A percentile compares a stretch with the other conserved stretches of the same genome.
These are phyloP conservation scores for Osmerus eperlanus DNA, from an alignment of 2,113 vertebrate species.

Conservation along the genomic window DNA sequence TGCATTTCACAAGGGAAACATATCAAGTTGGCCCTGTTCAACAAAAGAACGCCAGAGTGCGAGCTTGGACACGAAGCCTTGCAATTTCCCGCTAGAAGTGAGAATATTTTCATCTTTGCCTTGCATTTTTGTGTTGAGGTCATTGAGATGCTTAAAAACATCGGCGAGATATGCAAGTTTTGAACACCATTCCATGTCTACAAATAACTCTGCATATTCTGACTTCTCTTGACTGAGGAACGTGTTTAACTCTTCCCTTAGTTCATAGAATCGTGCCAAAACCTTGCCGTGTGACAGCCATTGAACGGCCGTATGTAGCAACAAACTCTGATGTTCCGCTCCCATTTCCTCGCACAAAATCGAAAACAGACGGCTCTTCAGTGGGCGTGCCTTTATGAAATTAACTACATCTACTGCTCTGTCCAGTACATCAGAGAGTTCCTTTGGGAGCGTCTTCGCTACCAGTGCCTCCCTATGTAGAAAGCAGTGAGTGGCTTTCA, in stretches of 20 bases:
- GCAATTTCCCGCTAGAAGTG: constrained; percentile 14
- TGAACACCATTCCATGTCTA: neutral
- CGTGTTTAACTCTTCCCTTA: constrained; percentile 4
- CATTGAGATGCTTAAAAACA: constrained; percentile 11
- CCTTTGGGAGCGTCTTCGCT: neutral
- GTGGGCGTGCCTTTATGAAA: neutral
- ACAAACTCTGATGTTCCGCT: constrained; percentile 2
- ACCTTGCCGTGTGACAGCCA: neutral
- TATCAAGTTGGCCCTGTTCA: constrained; percentile 12
- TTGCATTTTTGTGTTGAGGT: constrained; percentile 23
- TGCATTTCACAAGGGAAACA: constrained; percentile 14
- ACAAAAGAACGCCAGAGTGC: constrained; percentile 17
- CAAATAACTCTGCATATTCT: neutral
- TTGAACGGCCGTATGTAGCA: neutral
- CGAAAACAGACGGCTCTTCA: neutral
- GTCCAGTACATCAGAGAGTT: neutral
- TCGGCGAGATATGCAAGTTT: constrained; percentile 6
- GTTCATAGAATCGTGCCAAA: neutral
- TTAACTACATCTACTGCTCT: neutral
- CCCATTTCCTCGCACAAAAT: constrained; percentile 3
- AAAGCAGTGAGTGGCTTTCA: constrained; percentile 7
- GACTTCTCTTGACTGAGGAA: constrained; percentile 15
- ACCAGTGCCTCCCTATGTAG: neutral
- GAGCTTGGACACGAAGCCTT: constrained; percentile 16
- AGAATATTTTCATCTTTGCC: constrained; percentile 25